A percentile compares a stretch with the other conserved stretches of the same genome.
phyloP scores from a whole-genome alignment of 2,797 vertebrate species.

The Pelobates cultripes region DNA sequence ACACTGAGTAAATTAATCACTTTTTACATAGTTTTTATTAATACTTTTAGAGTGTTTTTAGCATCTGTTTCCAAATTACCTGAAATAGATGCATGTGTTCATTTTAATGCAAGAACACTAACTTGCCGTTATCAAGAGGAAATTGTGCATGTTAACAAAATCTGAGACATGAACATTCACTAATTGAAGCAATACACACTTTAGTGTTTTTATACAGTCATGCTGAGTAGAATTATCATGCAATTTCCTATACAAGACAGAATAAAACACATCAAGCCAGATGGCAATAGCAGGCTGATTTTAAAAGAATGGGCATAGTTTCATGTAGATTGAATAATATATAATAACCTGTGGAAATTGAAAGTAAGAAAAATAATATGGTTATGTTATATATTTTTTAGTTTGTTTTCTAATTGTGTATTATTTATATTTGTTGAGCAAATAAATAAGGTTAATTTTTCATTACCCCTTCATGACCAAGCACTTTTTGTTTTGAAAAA shows the following conservation, averaged over 20 bases:
- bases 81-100: slow-evolving; percentile 51
- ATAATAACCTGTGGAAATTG: slow-evolving; percentile 23
- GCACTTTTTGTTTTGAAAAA: too few relatives aligned
- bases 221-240: slow-evolving; percentile 45
- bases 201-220: slow-evolving; percentile 52
- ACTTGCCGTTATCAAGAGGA: slow-evolving; percentile 48
- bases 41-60: slow-evolving; percentile 46
- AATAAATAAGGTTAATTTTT: too few relatives aligned
- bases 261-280: slow-evolving; percentile 42
- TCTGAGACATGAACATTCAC: slow-evolving; percentile 51
- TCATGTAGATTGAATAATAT: slow-evolving; percentile 28
- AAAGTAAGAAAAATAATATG: background rate
- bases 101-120: slow-evolving; percentile 51
- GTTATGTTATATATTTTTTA: too few relatives aligned
- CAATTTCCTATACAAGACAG: slow-evolving; percentile 45
- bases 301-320: slow-evolving; percentile 32
- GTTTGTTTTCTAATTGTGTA: too few relatives aligned
- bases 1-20: slow-evolving; percentile 50
- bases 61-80: slow-evolving; percentile 49
- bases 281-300: slow-evolving; percentile 39
- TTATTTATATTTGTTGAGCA: too few relatives aligned
- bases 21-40: slow-evolving; percentile 52
- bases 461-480: too few relatives aligned
- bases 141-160: slow-evolving; percentile 55
- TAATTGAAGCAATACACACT: slow-evolving; percentile 57